phyloP scores from a whole-genome alignment of 23 tunicate species.

The Styela clava region DNA sequence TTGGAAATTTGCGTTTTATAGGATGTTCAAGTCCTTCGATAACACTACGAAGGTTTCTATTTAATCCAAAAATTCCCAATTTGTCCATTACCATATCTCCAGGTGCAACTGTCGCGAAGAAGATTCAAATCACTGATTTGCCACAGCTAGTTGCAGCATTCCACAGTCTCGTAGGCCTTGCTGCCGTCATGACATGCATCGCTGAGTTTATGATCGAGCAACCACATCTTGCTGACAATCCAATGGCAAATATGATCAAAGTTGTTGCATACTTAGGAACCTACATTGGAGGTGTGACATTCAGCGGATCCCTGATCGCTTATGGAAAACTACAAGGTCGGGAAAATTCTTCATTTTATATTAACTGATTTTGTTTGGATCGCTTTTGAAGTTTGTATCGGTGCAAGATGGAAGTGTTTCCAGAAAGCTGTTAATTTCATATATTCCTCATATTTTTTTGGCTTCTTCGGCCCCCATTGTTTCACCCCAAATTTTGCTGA shows the following conservation, averaged over 20 bases:
- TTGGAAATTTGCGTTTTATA: too few species aligned
- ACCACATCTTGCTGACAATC: conserved; percentile 79
- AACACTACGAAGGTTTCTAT: too few species aligned
- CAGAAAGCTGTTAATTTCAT: too few species aligned
- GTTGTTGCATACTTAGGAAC: conserved; percentile 93
- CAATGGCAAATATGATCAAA: conserved; percentile 91
- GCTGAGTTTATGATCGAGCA: conserved; percentile 93
- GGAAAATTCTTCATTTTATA: not conserved
- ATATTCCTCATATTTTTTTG: too few species aligned
- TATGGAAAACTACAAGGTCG: conserved; percentile 95
- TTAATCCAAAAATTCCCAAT: too few species aligned
- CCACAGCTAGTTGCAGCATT: conserved; percentile 96
- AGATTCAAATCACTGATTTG: conserved; percentile 77
- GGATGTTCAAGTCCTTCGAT: too few species aligned
- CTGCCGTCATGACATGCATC: conserved; percentile 95
- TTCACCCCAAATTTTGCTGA: too few species aligned
- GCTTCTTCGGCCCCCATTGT: too few species aligned
- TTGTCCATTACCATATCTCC: too few species aligned
- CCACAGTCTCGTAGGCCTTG: conserved; percentile 89
- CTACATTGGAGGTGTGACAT: conserved; percentile 93
- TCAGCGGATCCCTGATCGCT: conserved; percentile 92
- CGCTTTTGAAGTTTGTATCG: too few species aligned
- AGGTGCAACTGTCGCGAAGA: conserved; percentile 68
- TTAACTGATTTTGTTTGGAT: not conserved
- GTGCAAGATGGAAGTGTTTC: too few species aligned